phyloP scores from a whole-genome alignment of 2,797 vertebrate species.

The Notolabrus celidotus region DNA sequence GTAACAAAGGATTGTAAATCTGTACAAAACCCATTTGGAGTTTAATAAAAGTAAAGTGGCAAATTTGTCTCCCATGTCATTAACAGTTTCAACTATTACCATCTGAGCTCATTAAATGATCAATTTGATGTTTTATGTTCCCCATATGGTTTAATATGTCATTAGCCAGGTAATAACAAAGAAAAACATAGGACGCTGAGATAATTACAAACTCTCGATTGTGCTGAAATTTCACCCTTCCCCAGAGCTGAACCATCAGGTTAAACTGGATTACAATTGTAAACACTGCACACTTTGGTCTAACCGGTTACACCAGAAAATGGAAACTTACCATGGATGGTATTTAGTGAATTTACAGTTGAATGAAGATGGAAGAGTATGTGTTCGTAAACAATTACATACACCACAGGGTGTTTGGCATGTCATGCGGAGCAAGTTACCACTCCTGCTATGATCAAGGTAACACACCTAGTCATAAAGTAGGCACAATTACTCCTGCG shows the following conservation, averaged over 20 bases:
- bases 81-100: too few relatives aligned
- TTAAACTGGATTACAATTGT: conserved; percentile 28
- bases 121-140: not conserved
- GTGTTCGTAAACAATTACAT: conserved; percentile 3
- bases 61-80: too few relatives aligned
- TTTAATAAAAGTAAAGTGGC: too few relatives aligned
- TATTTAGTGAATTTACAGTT: conserved; percentile 27
- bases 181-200: not conserved
- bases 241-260: conserved; percentile 38
- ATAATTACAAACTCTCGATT: not conserved
- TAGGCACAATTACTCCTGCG: conserved; percentile 34
- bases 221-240: not conserved
- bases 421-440: conserved; percentile 25
- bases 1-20: too few relatives aligned
- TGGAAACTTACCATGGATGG: not conserved
- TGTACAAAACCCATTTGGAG: too few relatives aligned
- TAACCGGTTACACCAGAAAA: conserved; percentile 30
- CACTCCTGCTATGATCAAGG: conserved; percentile 52
- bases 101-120: too few relatives aligned
- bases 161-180: not conserved
- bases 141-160: not conserved
- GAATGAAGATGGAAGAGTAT: not conserved
- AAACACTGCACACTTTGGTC: conserved; percentile 1
- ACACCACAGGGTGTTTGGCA: conserved; percentile 22
- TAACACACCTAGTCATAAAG: conserved; percentile 58